Evolutionary conservation across 1,140 invertebrate species (phyloP), one percentile per base, ranked within the genome.

Genomic region (Reticulitermes speratus): DNA sequence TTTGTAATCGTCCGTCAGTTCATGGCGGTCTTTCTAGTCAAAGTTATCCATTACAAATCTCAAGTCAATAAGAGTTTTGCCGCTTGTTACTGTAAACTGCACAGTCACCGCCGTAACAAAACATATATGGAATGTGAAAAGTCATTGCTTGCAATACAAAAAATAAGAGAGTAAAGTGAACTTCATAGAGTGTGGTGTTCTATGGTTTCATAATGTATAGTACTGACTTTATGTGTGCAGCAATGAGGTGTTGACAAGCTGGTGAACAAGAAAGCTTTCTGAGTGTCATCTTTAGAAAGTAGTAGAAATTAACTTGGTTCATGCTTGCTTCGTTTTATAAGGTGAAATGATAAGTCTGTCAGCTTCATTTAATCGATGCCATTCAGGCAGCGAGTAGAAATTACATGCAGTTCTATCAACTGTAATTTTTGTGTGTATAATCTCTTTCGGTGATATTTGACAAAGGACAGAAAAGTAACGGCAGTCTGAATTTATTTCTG

Each of bases 21-120:
- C 25, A 5, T 75, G 65, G 65, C n/a, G 65, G 65, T 75, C 65
- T 25, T 30, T 75, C 65, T 75, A 75, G 5, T 25, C n/a, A 75
- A 30, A 19, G 25, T 75, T 75, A 6, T 75, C 65, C 65, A 75
- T 75, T 75, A 75, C 65, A 75, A 75, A 75, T 75, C 65, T 30
- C 25, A 75, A 75, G 65, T 30, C 65, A 75, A 75, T 75, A 75
- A 75, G 25, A 75, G 65, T 30, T 75, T 75, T 75, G 65, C 65
- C 65, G 65, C 65, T 75, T 75, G 65, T 75, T 75, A 75, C 8
- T 30, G 65, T 5, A 75, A 75, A 75, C 65, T 75, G 65, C 65
- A 30, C 0, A 30, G 65, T 75, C 65, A 75, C 25, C n/a, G 14
- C n/a, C 25, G 65, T 11, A 75, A 75, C 65, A 75, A 75, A 75